phyloP scores from a whole-genome alignment of 30 jellyfish, hydroid and myxozoan species.

The Sanderia malayensis region DNA sequence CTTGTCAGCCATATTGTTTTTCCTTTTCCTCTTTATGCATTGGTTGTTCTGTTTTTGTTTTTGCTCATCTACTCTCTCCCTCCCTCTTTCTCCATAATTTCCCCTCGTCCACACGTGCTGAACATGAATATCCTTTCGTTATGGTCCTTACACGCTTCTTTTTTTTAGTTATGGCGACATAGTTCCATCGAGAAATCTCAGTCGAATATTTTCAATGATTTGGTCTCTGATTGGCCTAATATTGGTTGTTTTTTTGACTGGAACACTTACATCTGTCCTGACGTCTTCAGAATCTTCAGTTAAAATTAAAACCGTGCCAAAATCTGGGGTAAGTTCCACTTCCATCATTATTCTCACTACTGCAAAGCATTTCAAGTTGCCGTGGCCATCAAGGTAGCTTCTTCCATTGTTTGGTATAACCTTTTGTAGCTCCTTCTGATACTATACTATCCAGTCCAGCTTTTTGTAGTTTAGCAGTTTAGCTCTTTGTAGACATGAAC shows the following conservation, averaged over 20 bases:
- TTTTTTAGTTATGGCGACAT: slow-evolving; percentile 45
- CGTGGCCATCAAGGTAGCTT: too few relatives aligned
- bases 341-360: too few relatives aligned
- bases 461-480: too few relatives aligned
- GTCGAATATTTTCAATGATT: slow-evolving; percentile 35
- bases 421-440: too few relatives aligned
- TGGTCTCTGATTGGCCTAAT: slow-evolving; percentile 51
- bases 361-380: too few relatives aligned
- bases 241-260: slow-evolving; percentile 32
- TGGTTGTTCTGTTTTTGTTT: not conserved
- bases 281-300: slow-evolving; percentile 46
- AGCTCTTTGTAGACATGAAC: too few relatives aligned
- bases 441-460: too few relatives aligned
- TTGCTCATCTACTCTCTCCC: too few relatives aligned
- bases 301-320: slow-evolving; percentile 31
- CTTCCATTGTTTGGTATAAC: too few relatives aligned
- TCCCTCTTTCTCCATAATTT: too few relatives aligned
- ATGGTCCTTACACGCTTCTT: not conserved
- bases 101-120: too few relatives aligned
- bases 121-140: not conserved
- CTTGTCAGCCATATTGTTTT: not conserved
- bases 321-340: slow-evolving; percentile 39
- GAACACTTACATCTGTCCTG: slow-evolving; percentile 27
- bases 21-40: not conserved
- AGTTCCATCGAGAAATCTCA: slow-evolving; percentile 20